Percentiles rank a stretch among this genome's conserved stretches.
These are phyloP conservation scores for Lampris megalopsis DNA, from an alignment of 2,113 vertebrate genomes.

Conservation along the genomic window DNA sequence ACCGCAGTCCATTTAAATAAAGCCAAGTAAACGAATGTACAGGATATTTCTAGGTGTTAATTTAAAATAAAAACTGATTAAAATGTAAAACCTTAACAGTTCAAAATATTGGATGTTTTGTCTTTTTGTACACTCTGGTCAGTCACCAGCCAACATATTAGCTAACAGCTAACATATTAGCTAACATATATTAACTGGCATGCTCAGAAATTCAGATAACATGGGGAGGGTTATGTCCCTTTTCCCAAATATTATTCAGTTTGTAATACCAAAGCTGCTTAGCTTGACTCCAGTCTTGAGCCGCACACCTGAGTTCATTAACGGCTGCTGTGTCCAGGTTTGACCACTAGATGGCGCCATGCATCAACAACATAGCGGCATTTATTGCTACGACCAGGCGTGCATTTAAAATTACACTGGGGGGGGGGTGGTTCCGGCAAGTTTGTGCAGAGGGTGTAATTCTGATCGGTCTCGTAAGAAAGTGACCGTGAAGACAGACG, in stretches of 20 bases:
- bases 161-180: conserved; percentile 32
- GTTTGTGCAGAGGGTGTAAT: too few relatives aligned
- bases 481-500: too few relatives aligned
- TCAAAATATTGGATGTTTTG: not conserved
- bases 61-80: not conserved
- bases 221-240: not conserved
- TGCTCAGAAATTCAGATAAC: conserved; percentile 69
- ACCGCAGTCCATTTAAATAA: not conserved
- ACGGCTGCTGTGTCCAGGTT: too few relatives aligned
- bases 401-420: too few relatives aligned
- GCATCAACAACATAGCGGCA: too few relatives aligned
- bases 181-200: conserved; percentile 36
- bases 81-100: conserved; percentile 6
- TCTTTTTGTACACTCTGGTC: conserved; percentile 55
- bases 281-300: too few relatives aligned
- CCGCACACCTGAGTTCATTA: too few relatives aligned
- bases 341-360: not conserved
- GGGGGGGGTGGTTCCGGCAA: too few relatives aligned
- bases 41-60: conserved; percentile 43
- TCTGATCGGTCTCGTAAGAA: too few relatives aligned
- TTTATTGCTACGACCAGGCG: too few relatives aligned
- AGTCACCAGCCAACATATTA: conserved; percentile 25
- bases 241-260: too few relatives aligned
- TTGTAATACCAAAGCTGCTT: too few relatives aligned
- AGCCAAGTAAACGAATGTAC: conserved; percentile 29